Conservation (phyloP, 1,140 invertebrate genomes). For the Drosophila burlai region DNA sequence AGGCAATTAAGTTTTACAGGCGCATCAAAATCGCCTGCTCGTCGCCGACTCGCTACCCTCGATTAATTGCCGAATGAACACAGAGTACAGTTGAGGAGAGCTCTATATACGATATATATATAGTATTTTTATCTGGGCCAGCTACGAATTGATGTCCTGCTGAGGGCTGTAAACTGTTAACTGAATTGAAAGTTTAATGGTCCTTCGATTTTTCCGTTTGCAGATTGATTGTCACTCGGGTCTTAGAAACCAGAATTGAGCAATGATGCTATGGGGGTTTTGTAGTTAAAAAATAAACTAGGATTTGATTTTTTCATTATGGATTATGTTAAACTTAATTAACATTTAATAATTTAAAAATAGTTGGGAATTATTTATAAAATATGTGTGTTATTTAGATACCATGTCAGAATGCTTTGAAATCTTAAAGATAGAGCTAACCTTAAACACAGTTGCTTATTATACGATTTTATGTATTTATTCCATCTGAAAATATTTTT, state of each 20-base stretch:
- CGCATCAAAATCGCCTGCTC: constrained; percentile 39
- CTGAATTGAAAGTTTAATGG: constrained; percentile 27
- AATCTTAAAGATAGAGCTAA: neutral
- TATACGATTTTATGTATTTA: neutral
- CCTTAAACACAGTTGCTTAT: neutral
- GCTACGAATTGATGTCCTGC: constrained; percentile 13
- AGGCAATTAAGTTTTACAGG: constrained; percentile 72
- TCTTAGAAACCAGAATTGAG: neutral
- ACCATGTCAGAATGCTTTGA: neutral
- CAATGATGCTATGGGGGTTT: neutral
- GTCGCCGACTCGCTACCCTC: constrained; percentile 25
- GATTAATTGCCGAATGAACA: constrained; percentile 65
- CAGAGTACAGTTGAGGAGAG: constrained; percentile 12
- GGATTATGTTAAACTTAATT: neutral
- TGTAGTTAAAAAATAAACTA: neutral
- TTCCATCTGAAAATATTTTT: too few species aligned
- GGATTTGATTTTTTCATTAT: neutral
- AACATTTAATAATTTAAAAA: neutral
- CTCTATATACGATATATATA: neutral
- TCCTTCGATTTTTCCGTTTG: constrained; percentile 29
- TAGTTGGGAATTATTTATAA: neutral
- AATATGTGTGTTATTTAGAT: neutral
- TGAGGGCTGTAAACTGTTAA: constrained; percentile 30
- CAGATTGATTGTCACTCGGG: constrained; percentile 22
- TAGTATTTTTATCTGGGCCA: constrained; percentile 9